phyloP scores from a whole-genome alignment of 2,888 invertebrate species.

The Polydrusus pterygomalis region DNA sequence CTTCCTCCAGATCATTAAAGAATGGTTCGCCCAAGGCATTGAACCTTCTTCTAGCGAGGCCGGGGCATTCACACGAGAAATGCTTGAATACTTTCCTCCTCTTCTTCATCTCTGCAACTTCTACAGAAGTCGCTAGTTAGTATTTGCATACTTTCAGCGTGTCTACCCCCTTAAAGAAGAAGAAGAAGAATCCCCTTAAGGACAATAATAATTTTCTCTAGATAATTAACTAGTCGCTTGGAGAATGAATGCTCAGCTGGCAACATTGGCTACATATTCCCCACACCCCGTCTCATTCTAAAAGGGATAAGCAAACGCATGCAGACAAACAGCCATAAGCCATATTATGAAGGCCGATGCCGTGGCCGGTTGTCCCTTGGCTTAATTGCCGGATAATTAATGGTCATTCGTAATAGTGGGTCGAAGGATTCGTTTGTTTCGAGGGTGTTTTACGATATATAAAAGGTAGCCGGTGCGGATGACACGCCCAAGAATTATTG shows the following conservation, averaged over 20 bases:
- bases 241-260: background rate
- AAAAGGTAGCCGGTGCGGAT: constrained; percentile 61
- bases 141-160: no score
- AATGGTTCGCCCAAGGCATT: no score
- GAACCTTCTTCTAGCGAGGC: no score
- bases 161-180: no score
- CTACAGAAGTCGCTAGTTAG: no score
- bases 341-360: constrained; percentile 59
- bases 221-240: background rate
- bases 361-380: constrained; percentile 63
- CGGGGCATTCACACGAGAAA: no score
- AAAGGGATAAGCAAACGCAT: constrained; percentile 34
- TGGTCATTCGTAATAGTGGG: constrained; percentile 68
- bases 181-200: no score
- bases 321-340: constrained; percentile 45
- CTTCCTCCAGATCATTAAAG: no score
- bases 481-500: constrained; percentile 53
- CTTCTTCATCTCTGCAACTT: no score
- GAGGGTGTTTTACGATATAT: constrained; percentile 64
- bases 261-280: constrained; percentile 28
- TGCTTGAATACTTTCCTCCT: no score
- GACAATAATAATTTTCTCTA: background rate
- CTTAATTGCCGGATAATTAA: constrained; percentile 70
- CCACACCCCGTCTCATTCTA: constrained; percentile 35
- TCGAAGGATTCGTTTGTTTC: constrained; percentile 68